Evolutionary conservation across 2,888 invertebrate genomes (phyloP).

Genomic region (Thecophora atra): DNA sequence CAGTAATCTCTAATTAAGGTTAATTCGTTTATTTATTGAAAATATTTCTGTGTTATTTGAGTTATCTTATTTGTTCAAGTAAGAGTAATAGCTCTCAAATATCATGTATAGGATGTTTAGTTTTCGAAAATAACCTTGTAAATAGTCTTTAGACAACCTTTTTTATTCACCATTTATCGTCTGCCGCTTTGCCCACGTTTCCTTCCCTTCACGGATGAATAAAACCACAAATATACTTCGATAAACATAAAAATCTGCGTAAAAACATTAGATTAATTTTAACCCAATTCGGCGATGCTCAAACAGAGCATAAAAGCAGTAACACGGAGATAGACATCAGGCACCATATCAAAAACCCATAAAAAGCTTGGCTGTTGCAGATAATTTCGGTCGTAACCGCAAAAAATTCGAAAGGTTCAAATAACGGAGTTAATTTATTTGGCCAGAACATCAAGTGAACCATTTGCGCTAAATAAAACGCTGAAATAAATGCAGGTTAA

Average conservation of each 20-base stretch:
- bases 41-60: too few relatives aligned
- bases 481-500: slow-evolving; percentile 10
- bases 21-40: too few relatives aligned
- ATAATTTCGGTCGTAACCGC: slow-evolving; percentile 18
- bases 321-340: background rate
- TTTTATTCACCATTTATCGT: too few relatives aligned
- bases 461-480: slow-evolving; percentile 24
- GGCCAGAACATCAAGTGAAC: slow-evolving; percentile 23
- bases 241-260: slow-evolving; percentile 5
- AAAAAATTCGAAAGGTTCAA: slow-evolving; percentile 20
- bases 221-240: background rate
- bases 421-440: slow-evolving; percentile 33
- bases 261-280: slow-evolving; percentile 12
- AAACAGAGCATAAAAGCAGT: too few relatives aligned
- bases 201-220: background rate
- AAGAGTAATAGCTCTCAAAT: too few relatives aligned
- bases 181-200: too few relatives aligned
- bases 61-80: too few relatives aligned
- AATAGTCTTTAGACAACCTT: too few relatives aligned
- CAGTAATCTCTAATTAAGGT: too few relatives aligned
- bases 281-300: slow-evolving; percentile 9
- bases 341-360: slow-evolving; percentile 29
- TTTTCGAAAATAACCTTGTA: too few relatives aligned
- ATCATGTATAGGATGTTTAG: too few relatives aligned
- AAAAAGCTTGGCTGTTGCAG: slow-evolving; percentile 8